Conservation (phyloP, 1,140 invertebrate species). For the Zophobas atratus region DNA sequence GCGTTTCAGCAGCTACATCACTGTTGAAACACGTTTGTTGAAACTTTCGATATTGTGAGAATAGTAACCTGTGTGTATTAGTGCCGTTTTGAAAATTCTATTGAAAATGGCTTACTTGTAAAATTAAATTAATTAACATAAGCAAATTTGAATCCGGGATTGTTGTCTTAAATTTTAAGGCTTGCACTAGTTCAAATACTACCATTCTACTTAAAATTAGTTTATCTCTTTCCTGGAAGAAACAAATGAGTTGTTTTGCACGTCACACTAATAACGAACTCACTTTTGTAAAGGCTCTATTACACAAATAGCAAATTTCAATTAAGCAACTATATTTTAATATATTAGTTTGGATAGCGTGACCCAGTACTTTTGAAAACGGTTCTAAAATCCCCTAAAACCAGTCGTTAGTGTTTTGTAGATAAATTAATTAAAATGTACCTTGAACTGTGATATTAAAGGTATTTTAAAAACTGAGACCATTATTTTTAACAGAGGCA, state of each 20-base stretch:
- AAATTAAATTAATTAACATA: conserved; percentile 89
- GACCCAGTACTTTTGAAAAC: conserved; percentile 95
- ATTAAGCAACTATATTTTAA: conserved; percentile 88
- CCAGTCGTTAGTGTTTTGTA: not conserved
- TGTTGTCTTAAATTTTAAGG: conserved; percentile 94
- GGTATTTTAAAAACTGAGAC: conserved; percentile 89
- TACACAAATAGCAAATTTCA: conserved; percentile 92
- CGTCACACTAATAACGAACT: conserved; percentile 49
- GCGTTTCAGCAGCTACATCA: no score
- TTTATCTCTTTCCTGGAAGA: conserved; percentile 90
- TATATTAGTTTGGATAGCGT: conserved; percentile 90
- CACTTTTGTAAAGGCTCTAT: conserved; percentile 86
- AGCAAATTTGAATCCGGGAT: conserved; percentile 96
- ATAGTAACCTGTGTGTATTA: no score
- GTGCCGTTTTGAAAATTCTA: no score
- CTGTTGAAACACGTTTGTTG: no score
- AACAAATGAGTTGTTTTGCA: conserved; percentile 17
- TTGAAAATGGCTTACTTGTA: conserved; percentile 76
- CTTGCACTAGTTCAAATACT: conserved; percentile 95
- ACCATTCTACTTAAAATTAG: conserved; percentile 90
- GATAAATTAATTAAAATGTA: conserved; percentile 63
- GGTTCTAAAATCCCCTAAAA: conserved; percentile 88
- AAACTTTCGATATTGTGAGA: no score
- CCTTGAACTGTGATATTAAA: conserved; percentile 85
- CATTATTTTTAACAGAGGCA: conserved; percentile 88